A percentile compares a stretch with the other conserved stretches of the same genome.
Evolutionary conservation across 30 jellyfish, hydroid and myxozoan genomes (phyloP).

Genomic region (Pseudorhiza aurosa): DNA sequence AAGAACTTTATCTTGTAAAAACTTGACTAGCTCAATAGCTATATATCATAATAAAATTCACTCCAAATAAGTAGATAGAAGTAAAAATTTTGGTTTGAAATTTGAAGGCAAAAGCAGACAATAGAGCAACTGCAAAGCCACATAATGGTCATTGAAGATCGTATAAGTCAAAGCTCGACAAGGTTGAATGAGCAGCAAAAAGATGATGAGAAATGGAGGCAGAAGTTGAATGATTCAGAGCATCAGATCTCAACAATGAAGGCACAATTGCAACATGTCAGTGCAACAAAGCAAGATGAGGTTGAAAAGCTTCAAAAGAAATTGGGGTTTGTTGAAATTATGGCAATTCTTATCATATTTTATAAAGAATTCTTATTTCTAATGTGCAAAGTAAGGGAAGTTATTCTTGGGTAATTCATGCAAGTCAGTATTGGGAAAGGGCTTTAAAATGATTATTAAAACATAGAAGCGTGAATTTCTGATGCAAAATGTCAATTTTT

Average conservation of each 20-base stretch:
- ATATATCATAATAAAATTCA: too few species aligned
- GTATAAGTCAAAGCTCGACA: slow-evolving; percentile 44
- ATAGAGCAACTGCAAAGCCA: slow-evolving; percentile 54
- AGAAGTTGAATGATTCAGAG: slow-evolving; percentile 56
- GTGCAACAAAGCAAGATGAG: slow-evolving; percentile 61
- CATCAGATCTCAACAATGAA: slow-evolving; percentile 58
- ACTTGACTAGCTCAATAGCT: too few species aligned
- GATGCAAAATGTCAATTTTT: too few species aligned
- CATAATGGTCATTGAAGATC: slow-evolving; percentile 43
- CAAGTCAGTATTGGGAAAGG: too few species aligned
- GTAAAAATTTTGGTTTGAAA: background rate
- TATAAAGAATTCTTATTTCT: too few species aligned
- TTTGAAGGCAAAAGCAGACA: slow-evolving; percentile 58
- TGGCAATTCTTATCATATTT: too few species aligned
- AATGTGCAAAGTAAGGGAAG: too few species aligned
- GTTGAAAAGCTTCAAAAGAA: slow-evolving; percentile 75
- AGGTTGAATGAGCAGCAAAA: slow-evolving; percentile 35
- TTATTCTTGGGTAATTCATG: too few species aligned
- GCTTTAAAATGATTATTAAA: too few species aligned
- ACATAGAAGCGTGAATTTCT: too few species aligned
- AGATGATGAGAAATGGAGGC: slow-evolving; percentile 37
- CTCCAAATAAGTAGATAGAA: too few species aligned
- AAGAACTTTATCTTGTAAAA: too few species aligned
- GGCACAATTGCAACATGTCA: slow-evolving; percentile 66
- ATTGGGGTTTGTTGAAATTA: slow-evolving; percentile 57